Evolutionary conservation across 2,797 vertebrate species (phyloP), one percentile per base, ranked within the genome.

Genomic region (Falco concolor): DNA sequence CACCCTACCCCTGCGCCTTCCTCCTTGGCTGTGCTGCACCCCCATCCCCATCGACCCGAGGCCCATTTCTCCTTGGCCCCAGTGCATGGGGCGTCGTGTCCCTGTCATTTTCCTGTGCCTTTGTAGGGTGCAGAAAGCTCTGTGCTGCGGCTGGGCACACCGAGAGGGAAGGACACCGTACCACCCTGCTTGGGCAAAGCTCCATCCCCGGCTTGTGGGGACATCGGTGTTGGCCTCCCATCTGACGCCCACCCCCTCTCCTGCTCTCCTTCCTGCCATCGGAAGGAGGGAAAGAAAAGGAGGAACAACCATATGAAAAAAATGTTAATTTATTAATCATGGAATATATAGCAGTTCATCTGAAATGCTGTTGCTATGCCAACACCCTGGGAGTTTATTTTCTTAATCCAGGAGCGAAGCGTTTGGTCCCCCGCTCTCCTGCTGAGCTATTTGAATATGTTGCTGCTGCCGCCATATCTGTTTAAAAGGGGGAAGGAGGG

Each of bases 361-460:
- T 98, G 98, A 97, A 98, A 98, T 98, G 97, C 98, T 98, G 99
- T 99, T 99, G 98, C 99, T 98, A 99, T 99, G 99, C 99, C 99
- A 99, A 99, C 99, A 99, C 98, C 98, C 98, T 98, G 98, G 99
- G 99, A 99, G 98, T 99, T 99, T 98, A 99, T 99, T 99, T 99
- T 99, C 99, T 98, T 99, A 99, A 99, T 99, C 98, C 98, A 97
- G 98, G 98, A 98, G 99, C 97, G 98, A 98, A 98, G 98, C 98
- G 98, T 98, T 98, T 98, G 98, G 99, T 98, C 98, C 98, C 98
- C 98, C 86, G 98, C 97, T 98, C 97, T 98, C 98, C 98, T 97
- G 98, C 98, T 98, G 98, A 98, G 98, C 90, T 98, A 97, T 98
- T 98, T 98, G 98, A 98, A 98, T 98, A 98, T 84, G 96, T 97